Base-by-base conservation (phyloP, 2,888 invertebrate genomes). In the Hydropsyche betteni region DNA sequence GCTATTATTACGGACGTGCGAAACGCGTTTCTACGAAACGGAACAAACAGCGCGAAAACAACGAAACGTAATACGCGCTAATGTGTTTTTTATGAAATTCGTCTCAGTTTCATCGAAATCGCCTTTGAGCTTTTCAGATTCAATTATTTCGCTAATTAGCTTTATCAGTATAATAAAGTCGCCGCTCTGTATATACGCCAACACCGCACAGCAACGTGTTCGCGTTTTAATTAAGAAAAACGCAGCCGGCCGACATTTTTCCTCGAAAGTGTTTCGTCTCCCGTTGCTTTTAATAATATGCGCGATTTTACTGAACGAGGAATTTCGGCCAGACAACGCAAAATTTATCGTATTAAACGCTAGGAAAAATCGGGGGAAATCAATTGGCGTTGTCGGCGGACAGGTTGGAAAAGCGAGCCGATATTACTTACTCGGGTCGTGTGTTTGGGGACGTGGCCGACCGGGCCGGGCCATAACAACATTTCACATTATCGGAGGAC, bases 401-500 rank as follows among this genome's bases (percentile, higher is more conserved):
- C 58, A 58, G 58, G 58, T 58, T 16, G 58, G 16, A 58, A 58
- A 58, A 58, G 8, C 58, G 58, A 24, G 58, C 16, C 58, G 58
- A 58, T 58, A 58, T 58, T 58, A 58, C 58, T 58, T 58, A 24
- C 24, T 24, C 24, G 58, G 58, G 58, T 58, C 24, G 58, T 10
- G 44, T 44, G 58, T 58, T 14, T 58, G 58, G 58, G 58, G 58
- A 53, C n/a, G 5, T 14, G 53, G 14, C n/a, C 14, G 53, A 14
- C 58, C 58, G 58, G 58, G 8, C 58, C 8, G 8, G 36, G 72
- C 58, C n/a, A 70, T 70, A 44, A 55, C 72, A 58, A 74, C 74
- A 74, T 69, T 71, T 55, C 53, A 69, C 76, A 76, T 76, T 76
- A 76, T 74, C 58, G 55, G 58, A 16, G 64, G 69, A 34, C 69